Base-by-base conservation (phyloP, 2,888 invertebrate genomes). In the Drosophila bunnanda region DNA sequence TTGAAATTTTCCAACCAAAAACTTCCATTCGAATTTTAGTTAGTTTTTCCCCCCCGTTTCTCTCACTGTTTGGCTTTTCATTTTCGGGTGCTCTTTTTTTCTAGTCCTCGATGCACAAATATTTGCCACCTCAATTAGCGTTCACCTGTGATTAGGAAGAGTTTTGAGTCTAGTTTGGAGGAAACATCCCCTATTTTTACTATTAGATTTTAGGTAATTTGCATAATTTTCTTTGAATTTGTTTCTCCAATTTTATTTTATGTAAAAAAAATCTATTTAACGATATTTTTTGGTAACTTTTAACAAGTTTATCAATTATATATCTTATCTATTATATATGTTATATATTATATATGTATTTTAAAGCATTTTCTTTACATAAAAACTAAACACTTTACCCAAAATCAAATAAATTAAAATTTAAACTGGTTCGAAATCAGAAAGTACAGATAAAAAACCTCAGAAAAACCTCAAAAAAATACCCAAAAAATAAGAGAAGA, bases 101-200 rank as follows among this genome's bases (percentile, higher is more conserved):
- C n/a, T 43, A 20, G n/a, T 38, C 34, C 48, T 28, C 34, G 61
- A 61, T 65, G 34, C 4, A 30, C 34, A n/a, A 64, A 28, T 64
- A 28, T 43, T 60, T 41, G 39, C 25, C 20, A 20, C n/a, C n/a
- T 13, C 67, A 67, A 58, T 68, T 68, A 68, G 67, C 58, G 57
- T 36, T 57, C 20, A 68, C 50, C 57, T 68, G 68, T 39, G 58
- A 61, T 52, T 50, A 34, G 17, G 10, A 22, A 15, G 20, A 22
- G 12, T 32, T 22, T 36, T n/a, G 10, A 9, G 25, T 25, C 2
- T n/a, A 44, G 5, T 44, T 44, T 44, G 2, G 0, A 25, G 25
- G 15, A 25, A 25, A 44, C n/a, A 44, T 22, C 8, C 2, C 2
- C 22, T 7, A 15, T 44, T 44, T 4, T 25, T 15, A 3, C 15